Conservation (phyloP, 2,113 vertebrate genomes). For the Ceuthmochares aereus region DNA sequence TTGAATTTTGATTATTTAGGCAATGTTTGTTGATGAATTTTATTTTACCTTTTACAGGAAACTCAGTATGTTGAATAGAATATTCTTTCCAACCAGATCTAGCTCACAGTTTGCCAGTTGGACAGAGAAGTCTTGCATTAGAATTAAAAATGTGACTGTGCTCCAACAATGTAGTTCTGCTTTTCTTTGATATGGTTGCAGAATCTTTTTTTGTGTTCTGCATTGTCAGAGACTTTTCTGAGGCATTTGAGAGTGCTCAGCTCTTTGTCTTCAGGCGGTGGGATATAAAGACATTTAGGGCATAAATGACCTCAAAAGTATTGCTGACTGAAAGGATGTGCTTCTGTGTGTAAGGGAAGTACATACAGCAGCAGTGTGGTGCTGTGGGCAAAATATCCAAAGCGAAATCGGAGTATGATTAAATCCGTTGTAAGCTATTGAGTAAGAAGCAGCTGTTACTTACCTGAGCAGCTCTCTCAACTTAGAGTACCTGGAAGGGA, state of each 20-base stretch:
- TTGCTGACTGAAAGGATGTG: neutral
- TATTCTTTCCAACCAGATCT: neutral
- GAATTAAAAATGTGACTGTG: neutral
- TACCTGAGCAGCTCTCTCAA: fast-evolving
- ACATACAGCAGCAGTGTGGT: neutral
- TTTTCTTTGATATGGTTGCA: neutral
- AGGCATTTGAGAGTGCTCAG: neutral
- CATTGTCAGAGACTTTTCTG: neutral
- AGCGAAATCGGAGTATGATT: neutral
- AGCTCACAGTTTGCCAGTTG: neutral
- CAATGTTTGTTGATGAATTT: neutral
- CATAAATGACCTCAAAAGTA: neutral
- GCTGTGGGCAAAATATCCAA: neutral
- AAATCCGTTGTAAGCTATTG: neutral
- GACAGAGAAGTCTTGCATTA: neutral
- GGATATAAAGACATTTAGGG: neutral
- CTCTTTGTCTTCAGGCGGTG: neutral
- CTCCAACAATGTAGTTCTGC: neutral
- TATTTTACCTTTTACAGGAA: neutral
- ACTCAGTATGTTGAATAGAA: neutral
- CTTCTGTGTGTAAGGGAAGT: neutral
- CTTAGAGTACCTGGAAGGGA: neutral
- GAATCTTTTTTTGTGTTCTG: neutral
- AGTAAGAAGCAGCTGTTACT: neutral
- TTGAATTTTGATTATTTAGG: neutral